These are phyloP conservation scores for Choristoneura fumiferana DNA, from an alignment of 1,140 invertebrate species.

Conservation along the genomic window DNA sequence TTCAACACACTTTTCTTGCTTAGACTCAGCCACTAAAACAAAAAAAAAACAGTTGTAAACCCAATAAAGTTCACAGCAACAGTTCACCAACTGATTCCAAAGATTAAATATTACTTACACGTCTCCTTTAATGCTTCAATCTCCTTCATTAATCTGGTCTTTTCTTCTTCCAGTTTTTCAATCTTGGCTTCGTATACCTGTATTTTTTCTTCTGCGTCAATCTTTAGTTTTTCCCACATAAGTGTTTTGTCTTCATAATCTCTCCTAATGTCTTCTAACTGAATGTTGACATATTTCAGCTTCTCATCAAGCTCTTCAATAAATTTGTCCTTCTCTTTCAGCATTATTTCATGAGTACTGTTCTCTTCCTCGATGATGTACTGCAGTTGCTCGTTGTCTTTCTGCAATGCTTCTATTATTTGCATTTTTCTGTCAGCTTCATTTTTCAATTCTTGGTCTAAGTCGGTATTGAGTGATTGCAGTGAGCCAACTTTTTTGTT, in stretches of 20 bases:
- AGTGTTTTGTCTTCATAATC: slow-evolving; percentile 37
- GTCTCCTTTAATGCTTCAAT: slow-evolving; percentile 25
- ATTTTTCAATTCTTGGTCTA: slow-evolving; percentile 35
- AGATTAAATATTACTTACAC: slow-evolving; percentile 38
- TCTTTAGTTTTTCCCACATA: slow-evolving; percentile 30
- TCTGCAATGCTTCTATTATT: slow-evolving; percentile 34
- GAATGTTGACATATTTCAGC: slow-evolving; percentile 25
- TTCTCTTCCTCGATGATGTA: slow-evolving; percentile 41
- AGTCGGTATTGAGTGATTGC: slow-evolving; percentile 22
- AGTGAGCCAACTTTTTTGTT: slow-evolving; percentile 25
- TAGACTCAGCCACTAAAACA: slow-evolving; percentile 39
- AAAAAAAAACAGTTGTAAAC: slow-evolving; percentile 17
- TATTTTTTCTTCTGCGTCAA: slow-evolving; percentile 25
- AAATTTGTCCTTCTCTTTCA: slow-evolving; percentile 41
- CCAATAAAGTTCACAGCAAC: no score
- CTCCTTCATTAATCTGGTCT: slow-evolving; percentile 10
- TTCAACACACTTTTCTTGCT: slow-evolving; percentile 35
- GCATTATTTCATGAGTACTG: slow-evolving; percentile 38
- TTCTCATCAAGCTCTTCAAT: slow-evolving; percentile 33
- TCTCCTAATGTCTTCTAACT: slow-evolving; percentile 29
- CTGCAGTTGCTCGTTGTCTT: slow-evolving; percentile 44
- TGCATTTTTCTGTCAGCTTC: slow-evolving; percentile 30
- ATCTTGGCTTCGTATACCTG: slow-evolving; percentile 24
- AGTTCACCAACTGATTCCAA: not conserved
- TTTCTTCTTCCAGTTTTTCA: slow-evolving; percentile 33